A percentile compares a stretch with the other conserved stretches of the same genome.
Evolutionary conservation across 2,888 invertebrate genomes (phyloP).

Genomic region (Mythimna impura): DNA sequence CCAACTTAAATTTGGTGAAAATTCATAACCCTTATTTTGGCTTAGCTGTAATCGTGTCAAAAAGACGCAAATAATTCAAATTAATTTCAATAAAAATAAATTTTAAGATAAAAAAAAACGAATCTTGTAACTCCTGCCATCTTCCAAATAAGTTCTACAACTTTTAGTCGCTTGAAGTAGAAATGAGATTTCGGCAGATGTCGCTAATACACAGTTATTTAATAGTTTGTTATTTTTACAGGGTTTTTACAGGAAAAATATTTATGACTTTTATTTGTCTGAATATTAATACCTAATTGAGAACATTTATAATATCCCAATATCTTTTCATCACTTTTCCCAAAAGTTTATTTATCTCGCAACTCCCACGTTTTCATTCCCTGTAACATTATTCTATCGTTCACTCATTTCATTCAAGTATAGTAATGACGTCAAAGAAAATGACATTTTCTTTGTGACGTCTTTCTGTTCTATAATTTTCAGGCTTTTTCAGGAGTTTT

Average conservation of each 20-base stretch:
- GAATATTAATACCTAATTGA: background rate
- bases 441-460: conserved; percentile 70
- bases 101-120: background rate
- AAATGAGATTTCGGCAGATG: conserved; percentile 2
- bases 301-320: no score
- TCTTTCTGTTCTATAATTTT: conserved; percentile 60
- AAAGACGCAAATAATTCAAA: no score
- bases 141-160: background rate
- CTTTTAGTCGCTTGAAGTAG: conserved; percentile 10
- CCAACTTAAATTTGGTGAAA: background rate
- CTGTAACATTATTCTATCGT: background rate
- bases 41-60: no score
- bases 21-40: background rate
- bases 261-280: background rate
- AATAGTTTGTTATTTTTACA: no score
- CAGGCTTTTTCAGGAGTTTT: conserved; percentile 58
- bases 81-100: no score
- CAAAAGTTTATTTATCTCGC: background rate
- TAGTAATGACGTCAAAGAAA: conserved; percentile 65
- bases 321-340: background rate
- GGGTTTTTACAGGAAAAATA: background rate
- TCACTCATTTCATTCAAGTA: conserved; percentile 34
- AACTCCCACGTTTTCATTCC: background rate
- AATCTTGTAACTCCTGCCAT: conserved; percentile 30
- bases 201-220: background rate